Evolutionary conservation across 2,888 invertebrate species (phyloP), one percentile per base, ranked within the genome.

Genomic region (Sinopyrophorus schimmeli): DNA sequence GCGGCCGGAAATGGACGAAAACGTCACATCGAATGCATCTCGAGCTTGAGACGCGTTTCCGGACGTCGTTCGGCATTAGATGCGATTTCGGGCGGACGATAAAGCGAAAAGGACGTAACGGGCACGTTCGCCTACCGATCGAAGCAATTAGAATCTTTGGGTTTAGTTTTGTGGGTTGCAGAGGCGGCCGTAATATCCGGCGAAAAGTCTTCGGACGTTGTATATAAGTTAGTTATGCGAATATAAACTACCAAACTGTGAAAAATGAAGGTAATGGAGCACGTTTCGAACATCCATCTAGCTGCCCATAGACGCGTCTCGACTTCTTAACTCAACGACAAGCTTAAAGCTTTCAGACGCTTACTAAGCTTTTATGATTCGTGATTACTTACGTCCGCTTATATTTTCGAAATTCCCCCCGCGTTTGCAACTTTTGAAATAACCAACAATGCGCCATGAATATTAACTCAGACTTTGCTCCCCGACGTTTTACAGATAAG

Each of bases 241-340:
- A 40, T 44, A 47, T 48, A 44, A 44, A 53, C 39, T 48, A 35
- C 47, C 46, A 47, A 56, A 53, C 28, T 47, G 53, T 54, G 57
- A 54, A 53, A 51, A 55, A 57, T 55, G 57, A 49, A 49, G 49
- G 39, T 49, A 49, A 49, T 49, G 39, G 47, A 57, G 55, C 62
- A 62, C 61, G 62, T 62, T 53, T 34, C 40, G 41, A 51, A 54
- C 62, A 62, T 62, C 61, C 58, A 60, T 60, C 56, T 52, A 54
- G 53, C 41, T 35, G 47, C 39, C 32, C 47, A 32, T 34, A 49
- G 44, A 56, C 55, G 57, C 51, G 56, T 47, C 38, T 43, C 44
- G 58, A 58, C 60, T 60, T 53, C 49, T 56, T 58, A 59, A 56
- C 58, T 39, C 37, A 47, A 30, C 21, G 51, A 52, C 51, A 46